Evolutionary conservation across 92 coral and sea anemone genomes (phyloP), one percentile per base, ranked within the genome.

Genomic region (Umimayanthus kanabou): DNA sequence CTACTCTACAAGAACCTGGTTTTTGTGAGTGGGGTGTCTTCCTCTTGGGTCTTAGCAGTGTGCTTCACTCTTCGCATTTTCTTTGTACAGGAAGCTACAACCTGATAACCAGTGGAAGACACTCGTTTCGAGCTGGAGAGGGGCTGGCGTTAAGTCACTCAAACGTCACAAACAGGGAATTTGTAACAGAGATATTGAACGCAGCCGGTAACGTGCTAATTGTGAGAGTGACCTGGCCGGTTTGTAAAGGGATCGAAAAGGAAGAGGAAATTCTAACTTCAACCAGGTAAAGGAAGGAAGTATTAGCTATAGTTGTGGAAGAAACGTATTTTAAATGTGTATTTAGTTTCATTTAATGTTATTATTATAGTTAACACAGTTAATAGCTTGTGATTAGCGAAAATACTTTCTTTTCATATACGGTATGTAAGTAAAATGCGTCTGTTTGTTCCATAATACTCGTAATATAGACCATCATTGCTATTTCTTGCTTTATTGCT

Each of bases 141-240:
- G 92, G 93, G 42, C 65, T 94, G 39, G 95, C 95, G 6, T 80
- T 94, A 53, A 92, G 97, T 80, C 85, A 83, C 39, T 87, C 93
- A 79, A 88, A 65, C 73, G 85, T 94, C 64, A 80, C 89, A 37
- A 82, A 74, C 55, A 91, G 97, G 57, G 90, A 94, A 57, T 94
- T 85, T 81, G 88, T 94, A 2, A 75, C 86, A 5, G 97, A 94
- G 77, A 77, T 94, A 67, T 88, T 88, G 85, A 81, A 58, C 33
- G 80, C 87, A 23, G 42, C 76, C 57, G 97, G 97, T 61, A 89
- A 78, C 29, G 87, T 90, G 67, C 72, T 94, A 22, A 88, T 85
- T 2, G 91, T 92, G 11, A 79, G 30, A 2, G 77, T 92, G 25
- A 93, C 88, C 2, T 94, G 97, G 97, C 97, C 97, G 55, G 66